Conservation (phyloP, 2,888 invertebrate genomes). For the Ametastegia equiseti region DNA sequence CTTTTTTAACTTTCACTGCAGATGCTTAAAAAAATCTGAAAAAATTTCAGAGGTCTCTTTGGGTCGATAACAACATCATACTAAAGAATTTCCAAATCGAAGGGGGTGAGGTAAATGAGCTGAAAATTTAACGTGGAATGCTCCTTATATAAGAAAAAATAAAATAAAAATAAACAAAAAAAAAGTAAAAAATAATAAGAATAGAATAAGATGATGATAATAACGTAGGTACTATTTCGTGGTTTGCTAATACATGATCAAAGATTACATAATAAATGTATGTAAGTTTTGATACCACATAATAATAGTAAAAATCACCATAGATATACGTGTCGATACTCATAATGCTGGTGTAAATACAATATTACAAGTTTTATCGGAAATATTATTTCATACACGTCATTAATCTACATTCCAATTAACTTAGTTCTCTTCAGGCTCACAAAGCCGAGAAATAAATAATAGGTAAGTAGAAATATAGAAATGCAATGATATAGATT, state of each 20-base stretch:
- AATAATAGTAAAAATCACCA: background rate
- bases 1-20: too few species aligned
- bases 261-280: background rate
- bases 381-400: background rate
- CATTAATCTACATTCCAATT: background rate
- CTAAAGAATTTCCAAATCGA: too few species aligned
- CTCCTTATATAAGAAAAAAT: background rate
- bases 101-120: too few species aligned
- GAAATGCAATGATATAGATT: constrained; percentile 37
- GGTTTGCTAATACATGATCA: background rate
- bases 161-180: background rate
- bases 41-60: too few species aligned
- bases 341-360: background rate
- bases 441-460: background rate
- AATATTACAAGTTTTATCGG: background rate
- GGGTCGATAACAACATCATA: too few species aligned
- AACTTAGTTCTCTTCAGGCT: background rate
- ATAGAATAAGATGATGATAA: too few species aligned
- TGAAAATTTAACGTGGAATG: too few species aligned
- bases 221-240: background rate
- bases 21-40: too few species aligned
- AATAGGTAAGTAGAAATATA: constrained; percentile 38
- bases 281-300: background rate
- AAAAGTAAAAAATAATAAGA: too few species aligned
- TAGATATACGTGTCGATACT: background rate